phyloP scores from a whole-genome alignment of 92 coral and sea anemone species.

The Zoanthus sociatus region DNA sequence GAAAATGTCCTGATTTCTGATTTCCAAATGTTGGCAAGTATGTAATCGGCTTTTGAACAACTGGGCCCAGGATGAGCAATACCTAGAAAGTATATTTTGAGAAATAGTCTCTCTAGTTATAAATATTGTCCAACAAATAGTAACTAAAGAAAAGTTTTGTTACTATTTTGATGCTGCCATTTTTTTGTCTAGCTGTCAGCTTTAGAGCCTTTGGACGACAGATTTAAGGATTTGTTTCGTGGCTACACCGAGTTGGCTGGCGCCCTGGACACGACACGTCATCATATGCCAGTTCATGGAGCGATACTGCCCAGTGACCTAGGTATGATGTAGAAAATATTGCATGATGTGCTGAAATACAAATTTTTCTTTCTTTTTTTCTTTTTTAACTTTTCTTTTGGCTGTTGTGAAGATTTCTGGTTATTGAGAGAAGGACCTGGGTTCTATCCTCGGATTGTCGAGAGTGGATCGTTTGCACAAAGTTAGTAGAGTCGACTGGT shows the following conservation, averaged over 20 bases:
- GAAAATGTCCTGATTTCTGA: too few relatives aligned
- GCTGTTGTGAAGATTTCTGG: background rate
- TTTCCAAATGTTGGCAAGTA: too few relatives aligned
- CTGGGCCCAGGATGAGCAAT: too few relatives aligned
- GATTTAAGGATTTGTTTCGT: constrained; percentile 64
- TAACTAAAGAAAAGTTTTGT: too few relatives aligned
- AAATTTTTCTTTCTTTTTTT: background rate
- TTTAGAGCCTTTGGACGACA: constrained; percentile 76
- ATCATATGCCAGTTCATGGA: constrained; percentile 88
- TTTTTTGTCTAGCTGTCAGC: constrained; percentile 67
- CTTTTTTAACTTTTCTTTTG: background rate
- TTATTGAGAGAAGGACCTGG: too few relatives aligned
- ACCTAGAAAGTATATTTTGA: too few relatives aligned
- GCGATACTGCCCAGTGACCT: constrained; percentile 79
- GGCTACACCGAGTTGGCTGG: constrained; percentile 79
- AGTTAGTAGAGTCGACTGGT: too few relatives aligned
- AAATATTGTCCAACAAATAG: too few relatives aligned
- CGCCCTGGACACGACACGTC: constrained; percentile 91
- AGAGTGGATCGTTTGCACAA: too few relatives aligned
- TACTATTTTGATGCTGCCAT: background rate
- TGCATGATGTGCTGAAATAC: background rate
- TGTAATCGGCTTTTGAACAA: too few relatives aligned
- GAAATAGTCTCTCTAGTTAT: too few relatives aligned
- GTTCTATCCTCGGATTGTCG: too few relatives aligned
- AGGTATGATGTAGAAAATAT: constrained; percentile 51